Evolutionary conservation across 2,797 vertebrate species (phyloP).

Genomic region (Falco peregrinus): DNA sequence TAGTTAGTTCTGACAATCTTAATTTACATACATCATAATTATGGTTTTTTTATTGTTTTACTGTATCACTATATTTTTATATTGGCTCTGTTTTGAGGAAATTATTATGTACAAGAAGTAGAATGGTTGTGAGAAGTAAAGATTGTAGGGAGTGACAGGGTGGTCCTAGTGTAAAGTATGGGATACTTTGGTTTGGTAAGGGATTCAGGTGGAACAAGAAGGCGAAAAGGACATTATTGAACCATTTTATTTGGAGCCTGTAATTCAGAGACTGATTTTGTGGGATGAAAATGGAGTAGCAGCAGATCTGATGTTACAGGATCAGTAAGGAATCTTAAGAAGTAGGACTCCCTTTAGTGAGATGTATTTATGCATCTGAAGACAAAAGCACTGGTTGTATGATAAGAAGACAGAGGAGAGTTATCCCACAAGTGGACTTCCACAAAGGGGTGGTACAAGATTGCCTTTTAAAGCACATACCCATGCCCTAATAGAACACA

Average conservation of each 20-base stretch:
- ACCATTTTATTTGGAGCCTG: not conserved
- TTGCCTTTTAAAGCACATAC: not conserved
- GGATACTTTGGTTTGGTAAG: not conserved
- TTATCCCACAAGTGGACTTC: not conserved
- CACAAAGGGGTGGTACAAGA: not conserved
- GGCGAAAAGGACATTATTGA: accelerated
- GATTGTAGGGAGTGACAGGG: not conserved
- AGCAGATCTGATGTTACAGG: not conserved
- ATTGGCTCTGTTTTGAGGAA: not conserved
- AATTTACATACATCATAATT: not conserved
- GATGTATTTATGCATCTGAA: not conserved
- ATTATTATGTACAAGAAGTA: not conserved
- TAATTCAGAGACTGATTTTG: not conserved
- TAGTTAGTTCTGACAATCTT: not conserved
- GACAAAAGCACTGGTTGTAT: not conserved
- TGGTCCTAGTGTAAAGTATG: accelerated
- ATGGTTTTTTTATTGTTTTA: not conserved
- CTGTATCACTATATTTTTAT: not conserved
- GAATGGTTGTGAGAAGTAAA: not conserved
- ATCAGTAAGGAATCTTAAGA: not conserved
- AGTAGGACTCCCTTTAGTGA: not conserved
- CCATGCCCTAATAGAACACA: not conserved
- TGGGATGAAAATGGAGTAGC: not conserved
- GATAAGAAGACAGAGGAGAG: not conserved
- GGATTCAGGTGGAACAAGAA: not conserved